Base-by-base conservation (phyloP, 2,113 vertebrate genomes). In the Dromaius novaehollandiae region DNA sequence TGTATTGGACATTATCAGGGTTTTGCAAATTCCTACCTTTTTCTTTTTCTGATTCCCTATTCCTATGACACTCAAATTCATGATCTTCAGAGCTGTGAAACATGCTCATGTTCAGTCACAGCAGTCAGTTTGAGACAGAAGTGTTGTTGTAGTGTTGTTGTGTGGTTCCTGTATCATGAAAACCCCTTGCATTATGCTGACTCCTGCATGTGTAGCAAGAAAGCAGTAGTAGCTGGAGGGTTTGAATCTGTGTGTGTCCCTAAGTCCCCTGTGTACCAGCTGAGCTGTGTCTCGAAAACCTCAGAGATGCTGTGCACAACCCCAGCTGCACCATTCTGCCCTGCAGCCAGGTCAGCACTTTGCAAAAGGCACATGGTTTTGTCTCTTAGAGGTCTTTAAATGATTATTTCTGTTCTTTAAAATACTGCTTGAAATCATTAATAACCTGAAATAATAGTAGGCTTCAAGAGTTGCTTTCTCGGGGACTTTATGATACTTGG, bases 321-420 rank as follows among this genome's bases (percentile, higher is more conserved):
- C 22, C 32, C 5, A 0, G 16, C 51, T 70, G 36, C 3, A 11
- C 3, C 6, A 32, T 53, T 38, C 0, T 60, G 53, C 53, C 64
- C 60, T 40, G 13, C 26, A 68, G 30, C 64, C 48, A 65, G 61
- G 13, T 14, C 40, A 85, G n/a, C 9, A 21, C 34, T 85, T n/a
- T 32, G 26, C 22, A 48, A 40, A 42, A 75, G 7, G 4, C 25
- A 18, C 0, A 0, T 20, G 30, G 5, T 15, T 60, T 91, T 89
- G 20, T 70, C 21, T 46, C 26, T 36, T n/a, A 30, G 1, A 16
- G 38, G 53, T 9, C 5, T 79, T 42, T 51, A 76, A 68, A 2
- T 6, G 10, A 5, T 46, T 44, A 0, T 28, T 73, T 79, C 16
- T 73, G 17, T 19, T 5, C 21, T 79, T 34, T 13, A 56, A 87